phyloP scores from a whole-genome alignment of 2,113 vertebrate genomes.

The Eulemur rufifrons region DNA sequence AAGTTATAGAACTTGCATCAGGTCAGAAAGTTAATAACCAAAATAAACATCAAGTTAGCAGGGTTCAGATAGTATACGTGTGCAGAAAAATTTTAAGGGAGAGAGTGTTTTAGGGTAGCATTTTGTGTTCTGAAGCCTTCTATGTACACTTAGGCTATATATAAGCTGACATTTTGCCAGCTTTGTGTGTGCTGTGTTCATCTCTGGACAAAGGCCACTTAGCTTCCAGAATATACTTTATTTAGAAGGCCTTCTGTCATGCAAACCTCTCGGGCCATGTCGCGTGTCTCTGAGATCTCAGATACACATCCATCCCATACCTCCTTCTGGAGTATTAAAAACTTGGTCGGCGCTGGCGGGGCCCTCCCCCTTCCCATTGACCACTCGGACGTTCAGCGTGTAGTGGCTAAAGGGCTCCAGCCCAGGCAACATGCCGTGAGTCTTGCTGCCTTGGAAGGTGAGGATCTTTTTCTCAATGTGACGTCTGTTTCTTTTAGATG shows the following conservation, averaged over 20 bases:
- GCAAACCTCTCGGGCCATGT: neutral
- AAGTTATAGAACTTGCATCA: neutral
- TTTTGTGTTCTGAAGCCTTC: neutral
- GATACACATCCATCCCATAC: conserved; percentile 80
- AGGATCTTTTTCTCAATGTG: conserved; percentile 92
- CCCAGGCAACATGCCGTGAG: conserved; percentile 91
- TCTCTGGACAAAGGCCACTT: neutral
- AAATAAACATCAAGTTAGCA: neutral
- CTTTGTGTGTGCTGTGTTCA: neutral
- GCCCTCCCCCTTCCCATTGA: conserved; percentile 95
- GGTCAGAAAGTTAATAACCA: neutral
- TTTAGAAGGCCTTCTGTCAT: neutral
- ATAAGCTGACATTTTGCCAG: neutral
- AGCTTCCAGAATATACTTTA: neutral
- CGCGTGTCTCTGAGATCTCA: neutral
- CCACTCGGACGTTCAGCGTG: conserved; percentile 90
- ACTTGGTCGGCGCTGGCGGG: conserved; percentile 86
- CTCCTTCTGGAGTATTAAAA: conserved; percentile 96
- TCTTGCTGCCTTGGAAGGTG: conserved; percentile 92
- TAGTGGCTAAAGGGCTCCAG: conserved; percentile 94
- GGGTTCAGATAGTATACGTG: neutral
- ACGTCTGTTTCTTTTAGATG: conserved; percentile 88
- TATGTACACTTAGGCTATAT: too few species aligned
- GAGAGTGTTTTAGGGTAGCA: neutral
- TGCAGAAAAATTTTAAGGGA: neutral